Conservation (phyloP, 1,140 invertebrate genomes). For the Schlechtendalia chinensis region DNA sequence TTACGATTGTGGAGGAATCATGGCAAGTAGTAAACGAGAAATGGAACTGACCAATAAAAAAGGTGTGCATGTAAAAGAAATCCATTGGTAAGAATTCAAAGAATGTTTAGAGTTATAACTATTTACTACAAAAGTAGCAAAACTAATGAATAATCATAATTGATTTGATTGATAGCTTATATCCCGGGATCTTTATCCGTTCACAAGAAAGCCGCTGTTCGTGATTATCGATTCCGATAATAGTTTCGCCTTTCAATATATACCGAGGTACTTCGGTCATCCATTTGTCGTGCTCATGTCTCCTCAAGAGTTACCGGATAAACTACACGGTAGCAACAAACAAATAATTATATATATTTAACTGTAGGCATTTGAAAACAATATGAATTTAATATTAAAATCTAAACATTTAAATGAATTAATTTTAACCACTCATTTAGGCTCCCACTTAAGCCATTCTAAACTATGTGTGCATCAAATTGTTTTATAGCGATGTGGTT, state of each 20-base stretch:
- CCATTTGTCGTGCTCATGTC: constrained; percentile 94
- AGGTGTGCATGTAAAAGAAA: constrained; percentile 70
- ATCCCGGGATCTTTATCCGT: constrained; percentile 90
- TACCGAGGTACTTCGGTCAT: constrained; percentile 90
- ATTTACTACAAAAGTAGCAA: not conserved
- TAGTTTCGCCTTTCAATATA: constrained; percentile 89
- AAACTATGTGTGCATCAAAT: too few relatives aligned
- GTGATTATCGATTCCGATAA: constrained; percentile 94
- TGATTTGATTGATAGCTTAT: constrained; percentile 63
- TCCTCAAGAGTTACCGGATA: constrained; percentile 81
- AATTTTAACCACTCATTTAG: too few relatives aligned
- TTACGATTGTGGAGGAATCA: constrained; percentile 88
- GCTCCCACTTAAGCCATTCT: too few relatives aligned
- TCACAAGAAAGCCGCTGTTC: constrained; percentile 68
- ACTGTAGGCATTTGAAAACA: too few relatives aligned
- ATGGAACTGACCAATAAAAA: constrained; percentile 65
- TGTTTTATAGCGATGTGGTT: too few relatives aligned
- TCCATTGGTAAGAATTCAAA: constrained; percentile 64
- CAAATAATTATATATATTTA: not conserved
- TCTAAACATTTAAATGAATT: too few relatives aligned
- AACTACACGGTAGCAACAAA: constrained; percentile 69
- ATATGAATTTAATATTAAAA: too few relatives aligned
- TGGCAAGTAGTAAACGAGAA: constrained; percentile 81
- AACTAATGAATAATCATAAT: not conserved
- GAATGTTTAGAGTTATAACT: not conserved